Percentiles rank a stretch among this genome's conserved stretches.
phyloP scores from a whole-genome alignment of 2,797 vertebrate species.

The Pteropus rufus region DNA sequence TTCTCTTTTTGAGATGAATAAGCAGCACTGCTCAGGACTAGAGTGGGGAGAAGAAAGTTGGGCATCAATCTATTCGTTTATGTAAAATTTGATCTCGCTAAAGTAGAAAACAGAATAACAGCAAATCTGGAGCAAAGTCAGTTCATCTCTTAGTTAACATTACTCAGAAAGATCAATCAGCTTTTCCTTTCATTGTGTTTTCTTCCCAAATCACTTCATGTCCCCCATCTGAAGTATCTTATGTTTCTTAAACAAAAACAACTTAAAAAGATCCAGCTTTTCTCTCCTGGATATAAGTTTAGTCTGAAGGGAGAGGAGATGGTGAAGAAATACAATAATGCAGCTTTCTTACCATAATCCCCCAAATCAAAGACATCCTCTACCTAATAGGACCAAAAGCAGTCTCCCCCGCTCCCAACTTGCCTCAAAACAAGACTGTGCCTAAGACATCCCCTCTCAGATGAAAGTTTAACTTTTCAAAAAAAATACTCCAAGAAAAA shows the following conservation, averaged over 20 bases:
- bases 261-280: not conserved
- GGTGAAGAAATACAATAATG: not conserved
- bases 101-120: not conserved
- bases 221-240: not conserved
- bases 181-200: not conserved
- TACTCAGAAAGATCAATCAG: not conserved
- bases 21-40: not conserved
- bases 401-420: not conserved
- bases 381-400: not conserved
- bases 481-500: not conserved
- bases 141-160: not conserved
- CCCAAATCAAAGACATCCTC: not conserved
- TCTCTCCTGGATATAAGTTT: not conserved
- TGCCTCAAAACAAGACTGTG: not conserved
- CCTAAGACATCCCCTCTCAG: not conserved
- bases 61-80: not conserved
- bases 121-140: not conserved
- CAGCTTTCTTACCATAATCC: not conserved
- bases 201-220: not conserved
- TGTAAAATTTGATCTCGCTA: not conserved
- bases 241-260: not conserved
- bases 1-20: slow-evolving; percentile 11
- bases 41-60: not conserved
- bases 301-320: not conserved
- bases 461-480: not conserved